These are phyloP conservation scores for Amaurobius ferox DNA, from an alignment of 2,888 invertebrate species.

Conservation along the genomic window DNA sequence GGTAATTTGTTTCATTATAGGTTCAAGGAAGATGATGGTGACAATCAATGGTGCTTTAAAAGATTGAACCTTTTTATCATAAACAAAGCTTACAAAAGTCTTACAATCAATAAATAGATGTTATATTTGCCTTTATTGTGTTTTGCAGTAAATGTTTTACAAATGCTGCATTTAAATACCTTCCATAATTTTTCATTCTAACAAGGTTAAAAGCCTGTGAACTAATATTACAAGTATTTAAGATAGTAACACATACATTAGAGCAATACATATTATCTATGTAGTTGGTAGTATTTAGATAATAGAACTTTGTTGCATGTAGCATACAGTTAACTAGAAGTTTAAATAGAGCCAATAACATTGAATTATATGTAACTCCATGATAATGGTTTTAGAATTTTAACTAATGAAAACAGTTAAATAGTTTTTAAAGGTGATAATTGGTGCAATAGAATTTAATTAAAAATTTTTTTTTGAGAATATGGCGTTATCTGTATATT, in stretches of 20 bases:
- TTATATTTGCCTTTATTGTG: slow-evolving; percentile 6
- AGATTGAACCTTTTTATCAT: not conserved
- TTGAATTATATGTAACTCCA: too few relatives aligned
- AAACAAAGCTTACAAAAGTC: not conserved
- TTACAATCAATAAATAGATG: slow-evolving; percentile 16
- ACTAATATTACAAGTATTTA: not conserved
- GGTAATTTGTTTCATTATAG: slow-evolving; percentile 30
- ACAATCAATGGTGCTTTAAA: slow-evolving; percentile 73
- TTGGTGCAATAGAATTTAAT: too few relatives aligned
- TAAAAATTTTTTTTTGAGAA: too few relatives aligned
- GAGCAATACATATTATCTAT: not conserved
- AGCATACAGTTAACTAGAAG: not conserved
- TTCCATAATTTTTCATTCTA: not conserved
- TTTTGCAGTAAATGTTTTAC: not conserved
- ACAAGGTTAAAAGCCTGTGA: not conserved
- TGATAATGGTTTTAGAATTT: too few relatives aligned
- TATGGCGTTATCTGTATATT: too few relatives aligned
- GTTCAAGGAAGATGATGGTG: slow-evolving; percentile 73
- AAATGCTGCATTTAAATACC: not conserved
- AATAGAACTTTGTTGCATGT: not conserved
- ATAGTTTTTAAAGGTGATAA: too few relatives aligned
- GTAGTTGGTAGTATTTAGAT: not conserved
- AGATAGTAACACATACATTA: not conserved
- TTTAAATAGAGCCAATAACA: too few relatives aligned
- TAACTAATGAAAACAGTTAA: too few relatives aligned